Base-by-base conservation (phyloP, 2,888 invertebrate genomes). In the Pyrocoelia pectoralis region DNA sequence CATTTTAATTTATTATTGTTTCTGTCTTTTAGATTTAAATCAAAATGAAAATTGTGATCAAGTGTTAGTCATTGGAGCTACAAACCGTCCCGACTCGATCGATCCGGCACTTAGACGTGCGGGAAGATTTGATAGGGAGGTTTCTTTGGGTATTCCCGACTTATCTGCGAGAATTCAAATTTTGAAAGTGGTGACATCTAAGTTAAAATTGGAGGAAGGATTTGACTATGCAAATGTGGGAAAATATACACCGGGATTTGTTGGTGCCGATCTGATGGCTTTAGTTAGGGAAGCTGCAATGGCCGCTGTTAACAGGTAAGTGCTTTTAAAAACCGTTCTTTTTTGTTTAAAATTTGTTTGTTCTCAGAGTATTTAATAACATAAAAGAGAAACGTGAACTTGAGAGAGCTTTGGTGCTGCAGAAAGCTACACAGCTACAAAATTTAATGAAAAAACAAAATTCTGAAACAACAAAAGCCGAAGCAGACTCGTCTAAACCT, bases 101-200 rank as follows among this genome's bases (percentile, higher is more conserved):
- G 98, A 99, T 81, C 94, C 97, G 17, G 94, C 96, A 6, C 82
- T 99, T 58, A 86, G 98, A 70, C 85, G 97, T 70, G 93, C 95
- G 4, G 97, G 97, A 1, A 88, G 98, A 33, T 95, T 98, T 76
- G 97, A 97, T 82, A 89, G 94, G 71, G 98, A 99, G 84, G 93
- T 99, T 43, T 88, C 91, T 49, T 83, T 99, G 55, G 97, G 97
- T 51, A 97, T 99, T 72, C 98, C 98, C 0, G 91, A 97, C 75
- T 88, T 92, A 70, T 85, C 88, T 69, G 89, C 95, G 2, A 87
- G 98, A 67, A 84, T 85, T 72, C 90, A 93, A 74, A 97, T 98
- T 66, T 81, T 98, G 53, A 78, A 83, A 72, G 85, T 89, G 2
- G 84, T 95, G 62, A 92, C 93, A 73, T 84, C 87, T 59, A 87